These are phyloP conservation scores for Echinometra lucunter DNA, from an alignment of 53 echinoderm and acorn worm genomes.

Conservation along the genomic window DNA sequence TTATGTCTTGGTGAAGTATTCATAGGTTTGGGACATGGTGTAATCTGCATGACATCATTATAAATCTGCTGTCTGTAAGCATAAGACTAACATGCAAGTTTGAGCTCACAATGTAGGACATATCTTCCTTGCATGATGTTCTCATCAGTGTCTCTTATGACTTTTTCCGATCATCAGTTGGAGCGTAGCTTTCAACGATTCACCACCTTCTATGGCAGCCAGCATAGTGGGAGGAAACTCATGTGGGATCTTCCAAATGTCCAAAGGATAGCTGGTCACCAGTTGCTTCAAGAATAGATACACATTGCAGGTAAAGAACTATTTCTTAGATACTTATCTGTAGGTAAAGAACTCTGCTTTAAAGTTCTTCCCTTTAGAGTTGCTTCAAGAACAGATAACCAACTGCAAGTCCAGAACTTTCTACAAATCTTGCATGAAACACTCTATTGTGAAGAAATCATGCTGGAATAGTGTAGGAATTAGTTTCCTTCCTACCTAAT, in stretches of 20 bases:
- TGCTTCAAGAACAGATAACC: no score
- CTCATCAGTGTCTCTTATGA: background rate
- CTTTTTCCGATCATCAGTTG: constrained; percentile 75
- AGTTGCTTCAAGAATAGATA: constrained; percentile 99
- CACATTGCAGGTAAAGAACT: constrained; percentile 89
- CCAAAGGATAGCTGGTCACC: constrained; percentile 95
- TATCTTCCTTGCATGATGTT: background rate
- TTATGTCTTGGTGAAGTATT: background rate
- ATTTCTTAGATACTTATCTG: background rate
- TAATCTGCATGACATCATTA: no score
- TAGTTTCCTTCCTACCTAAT: no score
- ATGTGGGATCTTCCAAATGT: constrained; percentile 99
- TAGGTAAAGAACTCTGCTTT: background rate
- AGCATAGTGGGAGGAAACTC: constrained; percentile 96
- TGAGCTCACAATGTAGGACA: background rate
- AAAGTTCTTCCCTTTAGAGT: no score
- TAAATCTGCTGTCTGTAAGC: no score
- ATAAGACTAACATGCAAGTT: no score
- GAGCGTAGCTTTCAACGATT: constrained; percentile 98
- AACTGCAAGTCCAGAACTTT: no score
- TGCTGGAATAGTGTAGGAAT: no score
- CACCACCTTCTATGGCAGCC: constrained; percentile 98
- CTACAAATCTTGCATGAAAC: no score
- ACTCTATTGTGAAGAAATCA: no score
- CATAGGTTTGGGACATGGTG: no score